phyloP scores from a whole-genome alignment of 92 coral and sea anemone species.

The Montipora capitata region DNA sequence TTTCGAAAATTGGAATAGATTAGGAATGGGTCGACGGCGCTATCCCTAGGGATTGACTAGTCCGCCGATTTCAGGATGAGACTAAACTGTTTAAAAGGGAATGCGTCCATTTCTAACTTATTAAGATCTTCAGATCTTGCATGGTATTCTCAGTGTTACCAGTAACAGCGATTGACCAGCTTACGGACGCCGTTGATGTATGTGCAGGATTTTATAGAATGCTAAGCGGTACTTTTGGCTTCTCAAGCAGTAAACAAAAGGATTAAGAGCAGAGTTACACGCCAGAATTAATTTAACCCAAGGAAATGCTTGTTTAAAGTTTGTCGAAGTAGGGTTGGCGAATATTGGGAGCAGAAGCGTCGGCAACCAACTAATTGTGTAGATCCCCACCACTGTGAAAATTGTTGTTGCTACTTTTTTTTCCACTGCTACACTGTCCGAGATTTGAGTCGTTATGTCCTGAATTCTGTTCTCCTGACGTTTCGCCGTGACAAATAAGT shows the following conservation, averaged over 20 bases:
- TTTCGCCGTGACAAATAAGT: conserved; percentile 54
- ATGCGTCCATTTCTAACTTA: too few species aligned
- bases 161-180: neutral
- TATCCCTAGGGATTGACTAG: too few species aligned
- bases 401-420: conserved; percentile 44
- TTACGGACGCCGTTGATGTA: neutral
- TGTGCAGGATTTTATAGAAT: conserved; percentile 20
- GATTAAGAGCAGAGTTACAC: conserved; percentile 68
- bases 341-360: conserved; percentile 2
- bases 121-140: too few species aligned
- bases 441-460: neutral
- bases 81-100: too few species aligned
- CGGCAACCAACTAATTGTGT: conserved; percentile 28
- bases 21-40: too few species aligned
- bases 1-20: too few species aligned
- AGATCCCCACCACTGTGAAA: conserved; percentile 30
- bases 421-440: neutral
- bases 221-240: conserved; percentile 51
- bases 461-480: conserved; percentile 63
- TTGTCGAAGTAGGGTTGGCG: neutral
- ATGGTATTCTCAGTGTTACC: too few species aligned
- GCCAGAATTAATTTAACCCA: conserved; percentile 18
- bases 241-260: conserved; percentile 28
- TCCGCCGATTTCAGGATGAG: too few species aligned
- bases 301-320: neutral